Percentiles rank a stretch among this genome's conserved stretches.
phyloP scores from a whole-genome alignment of 2,113 vertebrate genomes.

The Drymodes brunneopygia region DNA sequence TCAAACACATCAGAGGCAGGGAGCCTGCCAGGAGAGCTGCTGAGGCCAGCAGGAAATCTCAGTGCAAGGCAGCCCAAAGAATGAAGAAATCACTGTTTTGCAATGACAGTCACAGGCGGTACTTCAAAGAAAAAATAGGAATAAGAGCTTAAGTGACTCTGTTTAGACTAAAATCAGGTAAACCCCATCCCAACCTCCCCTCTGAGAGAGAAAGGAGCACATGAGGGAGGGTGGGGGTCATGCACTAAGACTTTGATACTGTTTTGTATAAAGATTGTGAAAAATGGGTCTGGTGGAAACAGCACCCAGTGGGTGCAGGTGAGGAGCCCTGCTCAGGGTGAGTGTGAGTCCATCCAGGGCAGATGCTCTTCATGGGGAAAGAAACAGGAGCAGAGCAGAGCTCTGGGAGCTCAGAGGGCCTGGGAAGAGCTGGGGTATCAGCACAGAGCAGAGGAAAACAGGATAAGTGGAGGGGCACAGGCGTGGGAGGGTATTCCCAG shows the following conservation, averaged over 20 bases:
- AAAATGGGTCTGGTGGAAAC: not conserved
- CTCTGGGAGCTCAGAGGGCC: not conserved
- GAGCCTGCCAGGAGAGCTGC: not conserved
- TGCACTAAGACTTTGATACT: not conserved
- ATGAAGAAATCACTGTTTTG: not conserved
- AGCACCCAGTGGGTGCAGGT: not conserved
- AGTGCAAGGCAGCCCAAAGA: not conserved
- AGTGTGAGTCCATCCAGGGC: not conserved
- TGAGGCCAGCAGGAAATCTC: not conserved
- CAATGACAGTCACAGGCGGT: not conserved
- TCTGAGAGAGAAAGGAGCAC: not conserved
- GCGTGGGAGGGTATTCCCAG: not conserved
- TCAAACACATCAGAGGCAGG: not conserved
- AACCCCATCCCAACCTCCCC: not conserved
- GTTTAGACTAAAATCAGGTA: not conserved
- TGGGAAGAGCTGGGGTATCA: not conserved
- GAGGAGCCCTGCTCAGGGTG: not conserved
- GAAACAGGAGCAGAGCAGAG: not conserved
- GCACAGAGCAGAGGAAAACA: not conserved
- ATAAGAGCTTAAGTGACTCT: not conserved
- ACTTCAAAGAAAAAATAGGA: not conserved
- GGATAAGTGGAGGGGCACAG: not conserved
- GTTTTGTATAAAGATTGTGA: not conserved
- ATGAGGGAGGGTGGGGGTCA: rapidly evolving
- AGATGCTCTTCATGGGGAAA: not conserved